Conservation (phyloP, 2,797 vertebrate species). For the Acanthurus tractus region DNA sequence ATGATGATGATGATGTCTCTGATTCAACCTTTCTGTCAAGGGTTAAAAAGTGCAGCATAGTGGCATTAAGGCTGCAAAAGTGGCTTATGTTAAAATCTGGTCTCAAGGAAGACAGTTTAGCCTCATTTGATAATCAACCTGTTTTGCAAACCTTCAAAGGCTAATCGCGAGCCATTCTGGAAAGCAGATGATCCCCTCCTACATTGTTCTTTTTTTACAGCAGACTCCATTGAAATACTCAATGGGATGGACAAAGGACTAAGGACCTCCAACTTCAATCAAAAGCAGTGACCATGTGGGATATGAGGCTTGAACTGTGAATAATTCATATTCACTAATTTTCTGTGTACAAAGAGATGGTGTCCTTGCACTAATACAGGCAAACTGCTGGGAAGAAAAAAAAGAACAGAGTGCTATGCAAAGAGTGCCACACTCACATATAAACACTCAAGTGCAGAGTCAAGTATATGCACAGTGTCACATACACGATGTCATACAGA, state of each 20-base stretch:
- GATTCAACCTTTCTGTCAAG: neutral
- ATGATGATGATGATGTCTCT: too few relatives aligned
- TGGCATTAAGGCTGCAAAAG: constrained; percentile 11
- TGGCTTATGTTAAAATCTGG: constrained; percentile 30
- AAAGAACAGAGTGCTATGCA: constrained; percentile 41
- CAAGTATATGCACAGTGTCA: constrained; percentile 55
- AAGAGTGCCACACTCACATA: constrained; percentile 37
- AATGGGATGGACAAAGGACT: constrained; percentile 46
- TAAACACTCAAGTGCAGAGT: constrained; percentile 57
- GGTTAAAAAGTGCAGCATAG: constrained; percentile 30
- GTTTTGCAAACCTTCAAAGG: constrained; percentile 58
- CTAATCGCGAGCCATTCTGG: constrained; percentile 47
- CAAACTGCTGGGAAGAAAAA: constrained; percentile 30
- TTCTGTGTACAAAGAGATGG: constrained; percentile 50
- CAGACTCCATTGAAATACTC: constrained; percentile 52
- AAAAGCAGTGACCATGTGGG: constrained; percentile 66
- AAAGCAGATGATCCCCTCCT: constrained; percentile 65
- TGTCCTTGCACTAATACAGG: constrained; percentile 41
- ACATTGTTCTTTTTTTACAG: constrained; percentile 61
- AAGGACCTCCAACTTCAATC: constrained; percentile 68
- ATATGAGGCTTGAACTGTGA: constrained; percentile 60
- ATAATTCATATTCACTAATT: constrained; percentile 77
- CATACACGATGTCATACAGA: constrained; percentile 43
- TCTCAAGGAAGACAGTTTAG: constrained; percentile 18
- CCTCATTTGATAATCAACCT: constrained; percentile 33